These are phyloP conservation scores for Drosophila meridionalis DNA, from an alignment of 2,888 invertebrate genomes.

Conservation along the genomic window DNA sequence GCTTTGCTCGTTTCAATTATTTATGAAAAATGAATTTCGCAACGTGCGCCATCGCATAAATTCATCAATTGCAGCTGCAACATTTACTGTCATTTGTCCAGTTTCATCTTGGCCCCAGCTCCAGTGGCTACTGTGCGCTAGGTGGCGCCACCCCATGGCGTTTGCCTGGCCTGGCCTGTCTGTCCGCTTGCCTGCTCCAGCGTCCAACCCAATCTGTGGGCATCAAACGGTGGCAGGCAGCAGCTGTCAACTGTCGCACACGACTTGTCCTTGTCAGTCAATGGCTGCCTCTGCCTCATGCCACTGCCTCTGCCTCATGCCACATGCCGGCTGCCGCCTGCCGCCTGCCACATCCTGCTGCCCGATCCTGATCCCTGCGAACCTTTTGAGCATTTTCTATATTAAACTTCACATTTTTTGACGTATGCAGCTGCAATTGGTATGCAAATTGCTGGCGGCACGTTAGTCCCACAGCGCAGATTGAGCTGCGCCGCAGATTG, in stretches of 20 bases:
- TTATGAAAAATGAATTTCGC: conserved; percentile 76
- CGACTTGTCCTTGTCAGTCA: conserved; percentile 80
- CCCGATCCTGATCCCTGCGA: conserved; percentile 15
- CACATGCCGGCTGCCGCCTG: conserved; percentile 9
- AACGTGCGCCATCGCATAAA: conserved; percentile 69
- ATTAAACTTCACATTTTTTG: conserved; percentile 82
- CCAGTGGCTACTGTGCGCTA: conserved; percentile 63
- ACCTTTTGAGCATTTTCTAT: conserved; percentile 72
- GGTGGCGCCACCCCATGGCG: conserved; percentile 45
- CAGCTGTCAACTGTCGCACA: conserved; percentile 82
- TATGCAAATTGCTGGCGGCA: conserved; percentile 70
- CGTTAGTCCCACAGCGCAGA: conserved; percentile 45
- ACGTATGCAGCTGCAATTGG: conserved; percentile 76
- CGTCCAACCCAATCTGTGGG: conserved; percentile 22
- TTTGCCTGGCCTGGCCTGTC: conserved; percentile 8
- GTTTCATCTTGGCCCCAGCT: conserved; percentile 44
- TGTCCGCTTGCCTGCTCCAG: conserved; percentile 17
- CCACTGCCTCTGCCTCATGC: conserved; percentile 6
- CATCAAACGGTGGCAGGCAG: conserved; percentile 75
- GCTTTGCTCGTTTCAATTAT: conserved; percentile 65
- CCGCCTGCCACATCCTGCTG: conserved; percentile 4
- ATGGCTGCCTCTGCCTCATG: conserved; percentile 36
- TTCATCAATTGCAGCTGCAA: conserved; percentile 77
- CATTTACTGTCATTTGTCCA: conserved; percentile 77
- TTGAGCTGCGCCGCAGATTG: conserved; percentile 46